Evolutionary conservation across 2,797 vertebrate species (phyloP), one percentile per base, ranked within the genome.

Genomic region (Spea hammondii): DNA sequence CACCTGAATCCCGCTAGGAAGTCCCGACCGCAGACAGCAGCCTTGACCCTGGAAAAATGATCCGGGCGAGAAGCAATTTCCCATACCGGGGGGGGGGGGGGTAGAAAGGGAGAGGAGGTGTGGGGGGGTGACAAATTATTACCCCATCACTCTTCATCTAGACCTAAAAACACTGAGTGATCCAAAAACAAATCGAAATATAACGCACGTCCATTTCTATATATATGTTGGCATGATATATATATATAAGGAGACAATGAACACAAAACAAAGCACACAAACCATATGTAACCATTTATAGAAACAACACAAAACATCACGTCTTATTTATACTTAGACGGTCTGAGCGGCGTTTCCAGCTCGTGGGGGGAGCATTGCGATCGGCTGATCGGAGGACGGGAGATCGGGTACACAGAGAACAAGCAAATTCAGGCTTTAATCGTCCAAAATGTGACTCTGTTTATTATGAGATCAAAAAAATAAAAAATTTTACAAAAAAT

Each of bases 401-500:
- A 85, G 10, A 48, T 49, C 57, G 57, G 46, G n/a, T 12, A 46
- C 54, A 17, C 17, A 17, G 17, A 17, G 17, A 17, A 17, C 17
- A 17, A 17, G 17, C 17, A 17, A 17, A 17, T 17, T 17, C 17
- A 17, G 17, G 17, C 17, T 17, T 17, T 17, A 17, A 17, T 17
- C 53, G 65, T 77, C 66, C 74, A 8, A 17, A 60, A 32, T 47
- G 59, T 14, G 50, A 48, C 74, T 74, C 78, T 64, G 14, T 79
- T 89, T 86, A 88, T 88, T 88, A 78, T 83, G 76, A 68, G 79
- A 80, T 83, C 71, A 65, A 0, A 83, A 49, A 66, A 49, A 65
- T 50, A 13, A 65, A 50, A 47, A 75, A 67, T 1, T 1, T 17
- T 17, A 17, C 17, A 17, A 17, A 17, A 17, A 17, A n/a, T n/a